phyloP scores from a whole-genome alignment of 1,140 invertebrate species.

The Chionoecetes opilio region DNA sequence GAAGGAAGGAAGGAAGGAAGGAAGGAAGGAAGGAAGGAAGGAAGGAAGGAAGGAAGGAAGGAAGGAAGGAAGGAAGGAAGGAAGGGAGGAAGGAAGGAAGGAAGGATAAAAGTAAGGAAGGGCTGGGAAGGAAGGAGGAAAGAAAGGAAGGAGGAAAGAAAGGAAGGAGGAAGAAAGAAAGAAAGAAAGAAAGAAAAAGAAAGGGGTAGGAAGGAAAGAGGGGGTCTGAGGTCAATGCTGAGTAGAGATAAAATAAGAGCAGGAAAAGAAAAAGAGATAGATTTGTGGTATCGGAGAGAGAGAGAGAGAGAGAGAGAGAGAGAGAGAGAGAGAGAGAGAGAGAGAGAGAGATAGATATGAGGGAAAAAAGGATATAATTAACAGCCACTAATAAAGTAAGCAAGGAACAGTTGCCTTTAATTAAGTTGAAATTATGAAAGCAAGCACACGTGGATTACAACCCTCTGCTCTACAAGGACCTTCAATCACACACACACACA shows the following conservation, averaged over 20 bases:
- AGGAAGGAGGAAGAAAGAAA: not conserved
- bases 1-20: too few relatives aligned
- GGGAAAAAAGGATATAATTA: not conserved
- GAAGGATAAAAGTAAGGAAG: not conserved
- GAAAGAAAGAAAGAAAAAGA: too few relatives aligned
- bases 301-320: not conserved
- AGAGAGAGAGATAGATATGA: not conserved
- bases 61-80: too few relatives aligned
- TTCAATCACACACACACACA: not conserved
- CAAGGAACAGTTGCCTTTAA: not conserved
- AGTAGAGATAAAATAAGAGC: too few relatives aligned
- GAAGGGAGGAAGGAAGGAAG: too few relatives aligned
- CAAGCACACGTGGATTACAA: not conserved
- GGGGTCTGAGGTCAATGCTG: too few relatives aligned
- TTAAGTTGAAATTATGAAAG: not conserved
- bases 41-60: too few relatives aligned
- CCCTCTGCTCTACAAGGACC: too few relatives aligned
- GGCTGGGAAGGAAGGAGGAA: not conserved
- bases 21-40: too few relatives aligned
- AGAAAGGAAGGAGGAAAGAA: not conserved
- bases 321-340: slow-evolving; percentile 27
- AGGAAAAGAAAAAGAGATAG: too few relatives aligned
- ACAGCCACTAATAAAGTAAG: not conserved
- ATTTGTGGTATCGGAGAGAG: too few relatives aligned
- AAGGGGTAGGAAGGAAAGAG: too few relatives aligned